Percentiles rank a stretch among this genome's conserved stretches.
phyloP scores from a whole-genome alignment of 2,888 invertebrate species.

The Amphipyra tragopoginis region DNA sequence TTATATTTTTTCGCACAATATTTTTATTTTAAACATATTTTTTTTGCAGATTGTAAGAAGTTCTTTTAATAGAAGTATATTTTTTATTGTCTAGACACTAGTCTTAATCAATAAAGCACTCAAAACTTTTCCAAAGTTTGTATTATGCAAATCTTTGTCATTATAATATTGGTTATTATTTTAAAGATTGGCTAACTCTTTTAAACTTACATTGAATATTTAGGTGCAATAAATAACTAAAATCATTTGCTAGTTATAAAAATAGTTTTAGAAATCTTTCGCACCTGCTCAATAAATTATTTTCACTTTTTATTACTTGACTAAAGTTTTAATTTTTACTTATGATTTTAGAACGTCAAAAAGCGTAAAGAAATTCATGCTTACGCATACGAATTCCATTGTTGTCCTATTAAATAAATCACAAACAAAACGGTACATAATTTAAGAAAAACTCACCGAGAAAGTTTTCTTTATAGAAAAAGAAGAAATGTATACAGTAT shows the following conservation, averaged over 20 bases:
- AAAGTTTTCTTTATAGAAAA: constrained; percentile 29
- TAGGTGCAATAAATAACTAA: neutral
- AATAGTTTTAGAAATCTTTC: constrained; percentile 4
- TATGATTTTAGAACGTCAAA: too few species aligned
- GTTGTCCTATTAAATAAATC: constrained; percentile 32
- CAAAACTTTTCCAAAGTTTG: neutral
- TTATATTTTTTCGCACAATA: neutral
- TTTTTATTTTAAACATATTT: constrained; percentile 20
- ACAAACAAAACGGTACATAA: constrained; percentile 25
- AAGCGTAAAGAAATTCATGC: too few species aligned
- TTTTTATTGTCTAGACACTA: constrained; percentile 34
- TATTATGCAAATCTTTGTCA: neutral
- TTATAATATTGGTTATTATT: neutral
- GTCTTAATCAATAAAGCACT: constrained; percentile 5
- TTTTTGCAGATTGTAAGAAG: constrained; percentile 4
- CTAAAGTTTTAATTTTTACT: too few species aligned
- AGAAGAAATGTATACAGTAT: constrained; percentile 44
- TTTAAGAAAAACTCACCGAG: constrained; percentile 23
- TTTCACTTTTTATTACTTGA: neutral
- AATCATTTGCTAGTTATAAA: neutral
- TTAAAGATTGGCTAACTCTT: neutral
- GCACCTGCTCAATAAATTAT: neutral
- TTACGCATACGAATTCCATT: neutral
- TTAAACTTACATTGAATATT: too few species aligned
- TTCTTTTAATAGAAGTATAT: neutral